Conservation (phyloP, 2,797 vertebrate genomes). For the Bradypodion pumilum region DNA sequence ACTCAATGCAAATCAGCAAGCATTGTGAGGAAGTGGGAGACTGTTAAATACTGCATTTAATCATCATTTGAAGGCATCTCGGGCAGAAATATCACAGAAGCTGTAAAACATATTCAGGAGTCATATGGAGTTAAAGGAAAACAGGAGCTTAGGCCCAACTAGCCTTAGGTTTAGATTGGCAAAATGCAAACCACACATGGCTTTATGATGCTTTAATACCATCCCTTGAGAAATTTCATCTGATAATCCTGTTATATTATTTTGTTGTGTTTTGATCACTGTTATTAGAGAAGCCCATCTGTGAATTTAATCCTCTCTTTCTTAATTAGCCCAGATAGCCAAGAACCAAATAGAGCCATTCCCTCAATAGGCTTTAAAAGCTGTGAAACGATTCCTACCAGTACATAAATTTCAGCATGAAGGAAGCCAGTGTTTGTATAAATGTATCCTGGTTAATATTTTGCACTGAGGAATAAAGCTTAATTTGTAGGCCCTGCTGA, state of each 20-base stretch:
- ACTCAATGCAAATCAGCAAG: constrained; percentile 10
- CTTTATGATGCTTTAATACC: constrained; percentile 29
- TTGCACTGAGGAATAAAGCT: constrained; percentile 32
- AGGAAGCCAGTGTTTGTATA: constrained; percentile 18
- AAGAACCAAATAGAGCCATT: constrained; percentile 35
- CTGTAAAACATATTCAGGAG: not conserved
- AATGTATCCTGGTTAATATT: constrained; percentile 31
- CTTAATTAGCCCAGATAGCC: constrained; percentile 49
- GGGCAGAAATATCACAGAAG: not conserved
- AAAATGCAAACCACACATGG: constrained; percentile 18
- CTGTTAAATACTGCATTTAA: not conserved
- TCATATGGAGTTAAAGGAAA: constrained; percentile 1
- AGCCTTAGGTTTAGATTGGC: constrained; percentile 17
- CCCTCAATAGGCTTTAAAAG: constrained; percentile 32
- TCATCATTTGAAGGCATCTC: not conserved
- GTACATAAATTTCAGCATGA: constrained; percentile 30
- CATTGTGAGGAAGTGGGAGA: not conserved
- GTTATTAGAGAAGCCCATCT: constrained; percentile 44
- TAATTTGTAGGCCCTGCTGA: constrained; percentile 29
- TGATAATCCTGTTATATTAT: constrained; percentile 46
- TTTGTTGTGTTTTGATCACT: constrained; percentile 46
- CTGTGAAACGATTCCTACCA: constrained; percentile 17
- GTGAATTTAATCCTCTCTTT: constrained; percentile 43
- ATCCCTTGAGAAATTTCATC: constrained; percentile 31
- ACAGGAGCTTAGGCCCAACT: not conserved